Conservation (phyloP, 2,888 invertebrate genomes). For the Tachina lurida region DNA sequence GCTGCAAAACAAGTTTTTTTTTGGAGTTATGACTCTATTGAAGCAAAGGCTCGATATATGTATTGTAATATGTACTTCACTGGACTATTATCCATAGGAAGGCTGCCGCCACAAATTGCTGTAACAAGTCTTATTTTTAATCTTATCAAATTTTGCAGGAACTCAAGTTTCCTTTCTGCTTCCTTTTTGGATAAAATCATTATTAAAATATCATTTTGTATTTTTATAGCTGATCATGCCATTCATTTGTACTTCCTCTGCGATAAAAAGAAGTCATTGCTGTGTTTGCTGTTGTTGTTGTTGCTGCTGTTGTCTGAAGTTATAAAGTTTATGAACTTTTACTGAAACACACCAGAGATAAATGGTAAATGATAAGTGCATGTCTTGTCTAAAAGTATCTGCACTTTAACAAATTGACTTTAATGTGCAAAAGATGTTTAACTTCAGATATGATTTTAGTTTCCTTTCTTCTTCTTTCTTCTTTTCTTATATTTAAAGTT, state of each 20-base stretch:
- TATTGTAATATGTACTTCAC: no score
- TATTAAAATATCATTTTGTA: background rate
- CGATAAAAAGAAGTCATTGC: conserved; percentile 1
- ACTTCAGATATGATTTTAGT: conserved; percentile 32
- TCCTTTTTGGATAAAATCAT: conserved; percentile 34
- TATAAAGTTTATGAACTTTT: conserved; percentile 53
- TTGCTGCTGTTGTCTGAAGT: background rate
- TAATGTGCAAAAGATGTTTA: conserved; percentile 50
- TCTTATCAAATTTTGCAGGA: conserved; percentile 15
- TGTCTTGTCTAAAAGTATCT: conserved; percentile 36
- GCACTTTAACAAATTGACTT: conserved; percentile 51
- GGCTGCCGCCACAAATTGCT: background rate
- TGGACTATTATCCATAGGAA: no score
- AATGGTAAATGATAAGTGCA: conserved; percentile 4
- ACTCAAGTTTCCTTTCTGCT: conserved; percentile 8
- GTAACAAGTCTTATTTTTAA: background rate
- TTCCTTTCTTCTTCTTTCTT: conserved; percentile 15
- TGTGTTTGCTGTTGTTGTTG: background rate
- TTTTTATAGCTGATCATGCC: background rate
- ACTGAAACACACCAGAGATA: background rate
- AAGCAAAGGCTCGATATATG: no score
- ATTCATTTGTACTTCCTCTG: conserved; percentile 39
- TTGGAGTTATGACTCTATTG: no score
- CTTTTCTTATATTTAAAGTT: conserved; percentile 6
- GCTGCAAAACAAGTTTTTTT: no score